These are phyloP conservation scores for Heliconius cydno DNA, from an alignment of 2,888 invertebrate genomes.

Conservation along the genomic window DNA sequence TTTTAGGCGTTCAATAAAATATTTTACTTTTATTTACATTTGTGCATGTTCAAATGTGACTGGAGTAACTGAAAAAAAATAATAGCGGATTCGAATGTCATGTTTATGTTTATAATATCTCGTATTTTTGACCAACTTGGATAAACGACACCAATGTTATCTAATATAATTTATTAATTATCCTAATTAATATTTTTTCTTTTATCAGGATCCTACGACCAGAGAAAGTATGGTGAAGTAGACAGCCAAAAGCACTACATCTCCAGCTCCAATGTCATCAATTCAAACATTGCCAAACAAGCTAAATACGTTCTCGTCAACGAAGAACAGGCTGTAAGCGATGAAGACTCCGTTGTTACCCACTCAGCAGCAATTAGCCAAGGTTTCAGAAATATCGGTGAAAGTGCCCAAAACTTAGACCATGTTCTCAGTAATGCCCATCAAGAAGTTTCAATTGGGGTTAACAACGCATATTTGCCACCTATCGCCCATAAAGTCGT, in stretches of 20 bases:
- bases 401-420: neutral
- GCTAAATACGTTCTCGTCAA: slow-evolving; percentile 29
- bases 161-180: neutral
- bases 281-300: slow-evolving; percentile 35
- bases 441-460: slow-evolving; percentile 1
- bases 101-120: no score
- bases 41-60: no score
- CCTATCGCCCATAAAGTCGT: slow-evolving; percentile 19
- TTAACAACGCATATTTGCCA: slow-evolving; percentile 33
- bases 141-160: no score
- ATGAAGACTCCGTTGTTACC: slow-evolving; percentile 62
- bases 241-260: slow-evolving; percentile 21
- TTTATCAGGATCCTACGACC: slow-evolving; percentile 68
- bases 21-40: no score
- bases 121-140: no score
- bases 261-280: slow-evolving; percentile 31
- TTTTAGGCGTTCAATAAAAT: neutral
- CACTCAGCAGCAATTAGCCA: slow-evolving; percentile 55
- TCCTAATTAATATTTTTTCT: no score
- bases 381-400: slow-evolving; percentile 11
- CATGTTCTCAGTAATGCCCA: neutral
- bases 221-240: slow-evolving; percentile 60
- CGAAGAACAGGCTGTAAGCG: slow-evolving; percentile 49
- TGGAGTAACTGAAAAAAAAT: no score
- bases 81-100: no score